Conservation (phyloP, 2,797 vertebrate genomes). For the Alauda arvensis region DNA sequence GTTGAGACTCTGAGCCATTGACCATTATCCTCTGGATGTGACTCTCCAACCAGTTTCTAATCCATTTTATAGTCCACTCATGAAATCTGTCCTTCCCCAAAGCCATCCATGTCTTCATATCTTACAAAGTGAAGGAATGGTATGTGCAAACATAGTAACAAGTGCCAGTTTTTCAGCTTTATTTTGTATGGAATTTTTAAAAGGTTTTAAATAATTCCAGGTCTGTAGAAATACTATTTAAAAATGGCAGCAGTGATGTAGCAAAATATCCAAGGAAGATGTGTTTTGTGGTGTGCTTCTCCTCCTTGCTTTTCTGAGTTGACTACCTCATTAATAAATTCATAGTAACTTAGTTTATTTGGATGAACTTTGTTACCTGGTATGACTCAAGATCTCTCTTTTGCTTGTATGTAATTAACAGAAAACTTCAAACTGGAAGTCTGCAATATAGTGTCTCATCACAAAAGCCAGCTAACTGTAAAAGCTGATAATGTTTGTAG, state of each 20-base stretch:
- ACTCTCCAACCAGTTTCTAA: background rate
- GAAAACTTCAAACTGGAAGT: conserved; percentile 7
- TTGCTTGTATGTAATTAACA: conserved; percentile 13
- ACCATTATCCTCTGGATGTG: background rate
- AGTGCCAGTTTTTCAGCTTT: background rate
- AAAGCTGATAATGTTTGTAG: conserved; percentile 43
- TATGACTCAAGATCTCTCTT: conserved; percentile 5
- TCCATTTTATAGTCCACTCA: background rate
- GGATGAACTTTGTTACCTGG: conserved; percentile 18
- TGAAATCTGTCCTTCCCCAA: background rate
- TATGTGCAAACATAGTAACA: background rate
- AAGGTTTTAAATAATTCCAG: background rate
- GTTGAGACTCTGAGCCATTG: background rate
- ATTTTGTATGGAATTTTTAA: background rate
- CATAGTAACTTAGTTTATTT: conserved; percentile 1
- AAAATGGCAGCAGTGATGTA: background rate
- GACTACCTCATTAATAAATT: background rate
- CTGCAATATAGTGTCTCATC: background rate
- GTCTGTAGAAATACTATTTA: background rate
- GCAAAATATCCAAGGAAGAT: background rate
- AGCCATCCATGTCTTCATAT: background rate
- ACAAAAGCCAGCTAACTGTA: conserved; percentile 34
- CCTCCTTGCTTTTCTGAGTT: background rate
- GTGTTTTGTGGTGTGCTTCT: background rate
- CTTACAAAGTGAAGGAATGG: background rate